These are phyloP conservation scores for Tapirus terrestris DNA, from an alignment of 2,113 vertebrate genomes.

Conservation along the genomic window DNA sequence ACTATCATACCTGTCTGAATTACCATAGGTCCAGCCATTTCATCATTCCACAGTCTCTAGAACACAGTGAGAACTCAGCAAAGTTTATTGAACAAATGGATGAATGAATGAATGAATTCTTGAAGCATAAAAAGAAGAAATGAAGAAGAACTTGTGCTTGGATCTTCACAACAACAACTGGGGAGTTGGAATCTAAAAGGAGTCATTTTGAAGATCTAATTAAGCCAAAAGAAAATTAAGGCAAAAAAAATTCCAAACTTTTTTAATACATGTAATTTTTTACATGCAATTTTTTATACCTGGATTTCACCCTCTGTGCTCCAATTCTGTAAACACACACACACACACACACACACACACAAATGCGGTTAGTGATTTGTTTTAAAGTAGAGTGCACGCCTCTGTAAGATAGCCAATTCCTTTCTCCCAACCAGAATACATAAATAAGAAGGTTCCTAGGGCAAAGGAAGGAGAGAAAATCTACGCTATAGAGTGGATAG, in stretches of 20 bases:
- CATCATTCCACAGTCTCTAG: background rate
- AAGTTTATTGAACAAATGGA: background rate
- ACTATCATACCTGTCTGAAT: too few relatives aligned
- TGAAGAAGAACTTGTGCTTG: background rate
- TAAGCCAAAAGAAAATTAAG: background rate
- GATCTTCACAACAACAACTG: background rate
- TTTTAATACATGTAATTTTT: background rate
- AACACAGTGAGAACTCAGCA: background rate
- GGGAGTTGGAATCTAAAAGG: background rate
- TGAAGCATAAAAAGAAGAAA: background rate
- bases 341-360: accelerated
- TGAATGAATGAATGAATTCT: background rate
- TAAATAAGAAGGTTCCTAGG: background rate
- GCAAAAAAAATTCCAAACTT: background rate
- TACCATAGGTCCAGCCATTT: background rate
- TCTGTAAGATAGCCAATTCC: background rate
- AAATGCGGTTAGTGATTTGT: background rate
- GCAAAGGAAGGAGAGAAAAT: background rate
- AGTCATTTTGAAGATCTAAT: background rate
- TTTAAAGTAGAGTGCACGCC: background rate
- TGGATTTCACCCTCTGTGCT: background rate
- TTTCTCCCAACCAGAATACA: background rate
- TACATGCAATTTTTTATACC: background rate
- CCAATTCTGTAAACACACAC: background rate
- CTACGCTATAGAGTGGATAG: background rate